Conservation (phyloP, 2,797 vertebrate genomes). For the Otus scops region DNA sequence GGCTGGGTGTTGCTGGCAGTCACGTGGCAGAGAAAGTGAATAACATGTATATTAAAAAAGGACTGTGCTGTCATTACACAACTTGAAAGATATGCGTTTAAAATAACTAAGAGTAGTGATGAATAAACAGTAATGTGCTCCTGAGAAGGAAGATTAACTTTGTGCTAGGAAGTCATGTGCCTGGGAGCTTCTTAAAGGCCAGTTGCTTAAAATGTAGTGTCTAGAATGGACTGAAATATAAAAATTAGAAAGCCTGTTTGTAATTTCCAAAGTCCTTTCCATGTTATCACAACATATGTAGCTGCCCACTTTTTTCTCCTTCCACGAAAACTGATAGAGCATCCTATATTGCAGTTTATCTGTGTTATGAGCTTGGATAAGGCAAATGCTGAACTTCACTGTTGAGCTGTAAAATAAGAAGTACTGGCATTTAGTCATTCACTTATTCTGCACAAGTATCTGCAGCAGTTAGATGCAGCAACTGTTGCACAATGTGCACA, state of each 20-base stretch:
- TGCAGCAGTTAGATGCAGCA: not conserved
- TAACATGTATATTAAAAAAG: slow-evolving; percentile 1
- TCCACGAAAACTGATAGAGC: not conserved
- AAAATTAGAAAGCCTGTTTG: not conserved
- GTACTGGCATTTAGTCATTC: not conserved
- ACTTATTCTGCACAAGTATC: not conserved
- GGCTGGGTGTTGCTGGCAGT: slow-evolving; percentile 3
- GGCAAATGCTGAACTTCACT: not conserved
- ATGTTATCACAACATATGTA: not conserved
- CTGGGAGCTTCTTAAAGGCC: not conserved
- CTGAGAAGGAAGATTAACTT: slow-evolving; percentile 12
- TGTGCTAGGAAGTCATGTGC: not conserved
- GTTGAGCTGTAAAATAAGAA: not conserved
- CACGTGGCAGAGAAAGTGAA: not conserved
- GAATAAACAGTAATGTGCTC: slow-evolving; percentile 12
- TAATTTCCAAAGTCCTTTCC: not conserved
- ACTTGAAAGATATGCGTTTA: slow-evolving; percentile 37
- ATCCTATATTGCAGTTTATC: not conserved
- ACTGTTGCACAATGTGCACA: not conserved
- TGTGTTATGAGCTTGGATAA: not conserved
- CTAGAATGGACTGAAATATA: not conserved
- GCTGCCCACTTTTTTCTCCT: not conserved
- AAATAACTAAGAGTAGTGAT: not conserved
- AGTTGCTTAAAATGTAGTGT: not conserved
- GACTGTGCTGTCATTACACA: slow-evolving; percentile 9